Percentiles rank a stretch among this genome's conserved stretches.
Evolutionary conservation across 2,113 vertebrate species (phyloP).

Genomic region (Caranx ignobilis): DNA sequence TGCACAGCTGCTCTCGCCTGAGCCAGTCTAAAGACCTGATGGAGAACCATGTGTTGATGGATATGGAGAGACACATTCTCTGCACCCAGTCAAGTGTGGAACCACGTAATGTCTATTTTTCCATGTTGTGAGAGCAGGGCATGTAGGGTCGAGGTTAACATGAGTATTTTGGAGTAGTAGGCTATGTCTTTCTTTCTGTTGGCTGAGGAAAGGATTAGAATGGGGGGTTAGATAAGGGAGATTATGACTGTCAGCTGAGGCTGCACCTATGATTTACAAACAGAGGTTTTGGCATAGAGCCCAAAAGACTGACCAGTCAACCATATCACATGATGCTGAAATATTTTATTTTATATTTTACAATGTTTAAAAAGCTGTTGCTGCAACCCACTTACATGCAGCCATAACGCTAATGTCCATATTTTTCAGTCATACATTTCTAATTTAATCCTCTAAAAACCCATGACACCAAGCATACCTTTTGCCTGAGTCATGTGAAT

Average conservation of each 20-base stretch:
- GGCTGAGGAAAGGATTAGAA: slow-evolving; percentile 52
- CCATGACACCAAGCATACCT: slow-evolving; percentile 56
- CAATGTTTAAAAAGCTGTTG: background rate
- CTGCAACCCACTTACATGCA: background rate
- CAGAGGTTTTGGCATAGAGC: slow-evolving; percentile 27
- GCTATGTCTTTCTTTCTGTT: slow-evolving; percentile 12
- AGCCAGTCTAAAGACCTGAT: slow-evolving; percentile 54
- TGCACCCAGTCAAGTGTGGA: slow-evolving; percentile 48
- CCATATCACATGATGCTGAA: slow-evolving; percentile 4
- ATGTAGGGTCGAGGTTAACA: slow-evolving; percentile 7
- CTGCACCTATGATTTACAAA: slow-evolving; percentile 11
- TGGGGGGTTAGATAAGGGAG: slow-evolving; percentile 43
- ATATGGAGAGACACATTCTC: slow-evolving; percentile 48
- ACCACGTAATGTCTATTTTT: slow-evolving; percentile 18
- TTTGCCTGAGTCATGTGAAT: slow-evolving; percentile 68
- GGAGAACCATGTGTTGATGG: slow-evolving; percentile 64
- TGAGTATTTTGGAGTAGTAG: slow-evolving; percentile 25
- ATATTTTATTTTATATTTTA: background rate
- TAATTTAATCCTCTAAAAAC: slow-evolving; percentile 19
- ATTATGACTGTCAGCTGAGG: slow-evolving; percentile 35
- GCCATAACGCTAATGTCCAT: background rate
- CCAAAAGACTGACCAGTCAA: slow-evolving; percentile 8
- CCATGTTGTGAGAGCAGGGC: slow-evolving; percentile 20
- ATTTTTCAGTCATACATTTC: background rate
- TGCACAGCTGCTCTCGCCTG: slow-evolving; percentile 66